Percentiles rank a stretch among this genome's conserved stretches.
Evolutionary conservation across 2,888 invertebrate species (phyloP).

Genomic region (Gastrophysa polygoni): DNA sequence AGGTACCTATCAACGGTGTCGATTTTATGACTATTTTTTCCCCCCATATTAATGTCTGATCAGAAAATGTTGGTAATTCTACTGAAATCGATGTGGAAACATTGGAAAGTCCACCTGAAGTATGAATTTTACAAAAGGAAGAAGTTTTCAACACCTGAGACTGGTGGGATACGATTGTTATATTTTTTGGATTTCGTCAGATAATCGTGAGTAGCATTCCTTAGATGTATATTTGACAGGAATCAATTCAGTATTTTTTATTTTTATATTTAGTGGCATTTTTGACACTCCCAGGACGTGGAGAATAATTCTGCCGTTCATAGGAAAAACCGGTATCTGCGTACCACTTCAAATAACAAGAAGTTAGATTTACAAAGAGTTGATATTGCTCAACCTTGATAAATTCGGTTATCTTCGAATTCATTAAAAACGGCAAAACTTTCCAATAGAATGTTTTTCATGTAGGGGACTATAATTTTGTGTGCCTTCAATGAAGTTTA

Average conservation of each 20-base stretch:
- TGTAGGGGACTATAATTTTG: too few relatives aligned
- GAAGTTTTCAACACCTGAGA: background rate
- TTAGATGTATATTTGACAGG: conserved; percentile 20
- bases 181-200: background rate
- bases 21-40: conserved; percentile 25
- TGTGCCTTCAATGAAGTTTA: too few relatives aligned
- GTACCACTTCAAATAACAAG: too few relatives aligned
- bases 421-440: too few relatives aligned
- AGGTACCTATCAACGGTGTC: conserved; percentile 20
- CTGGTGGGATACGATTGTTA: conserved; percentile 1
- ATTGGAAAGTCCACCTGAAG: too few relatives aligned
- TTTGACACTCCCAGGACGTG: background rate
- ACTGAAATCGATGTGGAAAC: background rate
- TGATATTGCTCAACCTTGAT: too few relatives aligned
- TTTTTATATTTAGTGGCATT: conserved; percentile 18
- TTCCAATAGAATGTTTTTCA: too few relatives aligned
- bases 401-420: too few relatives aligned
- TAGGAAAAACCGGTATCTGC: too few relatives aligned
- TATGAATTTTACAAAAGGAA: background rate
- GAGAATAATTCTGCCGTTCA: background rate
- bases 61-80: conserved; percentile 18
- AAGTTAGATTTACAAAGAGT: too few relatives aligned
- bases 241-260: conserved; percentile 21
- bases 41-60: conserved; percentile 28
- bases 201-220: conserved; percentile 1